phyloP scores from a whole-genome alignment of 2,797 vertebrate species.

The Borostomias antarcticus region DNA sequence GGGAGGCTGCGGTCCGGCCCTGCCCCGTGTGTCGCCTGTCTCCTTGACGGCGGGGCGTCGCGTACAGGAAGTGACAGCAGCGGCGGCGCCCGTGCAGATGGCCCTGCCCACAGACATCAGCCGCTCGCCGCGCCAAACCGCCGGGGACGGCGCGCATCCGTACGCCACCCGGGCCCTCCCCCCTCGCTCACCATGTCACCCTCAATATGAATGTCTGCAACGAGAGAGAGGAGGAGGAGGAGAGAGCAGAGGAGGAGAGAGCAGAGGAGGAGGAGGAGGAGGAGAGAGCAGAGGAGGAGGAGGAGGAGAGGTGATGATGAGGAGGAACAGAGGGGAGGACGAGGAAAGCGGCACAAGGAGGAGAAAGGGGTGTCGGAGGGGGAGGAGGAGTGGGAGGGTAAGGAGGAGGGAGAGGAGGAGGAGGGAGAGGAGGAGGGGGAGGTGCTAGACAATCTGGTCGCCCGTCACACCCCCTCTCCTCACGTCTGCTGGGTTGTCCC shows the following conservation, averaged over 20 bases:
- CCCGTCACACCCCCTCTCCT: no score
- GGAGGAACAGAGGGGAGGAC: no score
- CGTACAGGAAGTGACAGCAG: slow-evolving; percentile 93
- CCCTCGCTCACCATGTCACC: slow-evolving; percentile 56
- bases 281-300: no score
- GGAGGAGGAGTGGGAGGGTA: not conserved
- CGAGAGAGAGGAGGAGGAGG: not conserved
- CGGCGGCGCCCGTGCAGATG: slow-evolving; percentile 86
- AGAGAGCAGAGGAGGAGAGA: not conserved
- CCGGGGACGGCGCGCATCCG: slow-evolving; percentile 63
- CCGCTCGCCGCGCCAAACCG: slow-evolving; percentile 80
- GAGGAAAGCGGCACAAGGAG: no score
- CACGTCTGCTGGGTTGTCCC: no score
- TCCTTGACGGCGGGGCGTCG: slow-evolving; percentile 85
- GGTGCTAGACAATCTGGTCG: no score
- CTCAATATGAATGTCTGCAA: slow-evolving; percentile 27
- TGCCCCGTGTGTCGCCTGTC: slow-evolving; percentile 87
- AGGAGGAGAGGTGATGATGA: no score
- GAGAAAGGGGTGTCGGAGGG: no score
- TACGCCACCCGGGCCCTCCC: slow-evolving; percentile 51
- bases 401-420: no score
- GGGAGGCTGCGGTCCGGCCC: slow-evolving; percentile 72
- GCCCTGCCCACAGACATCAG: slow-evolving; percentile 88
- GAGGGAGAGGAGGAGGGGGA: no score
- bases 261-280: not conserved